phyloP scores from a whole-genome alignment of 2,888 invertebrate genomes.

The Halictus ligatus region DNA sequence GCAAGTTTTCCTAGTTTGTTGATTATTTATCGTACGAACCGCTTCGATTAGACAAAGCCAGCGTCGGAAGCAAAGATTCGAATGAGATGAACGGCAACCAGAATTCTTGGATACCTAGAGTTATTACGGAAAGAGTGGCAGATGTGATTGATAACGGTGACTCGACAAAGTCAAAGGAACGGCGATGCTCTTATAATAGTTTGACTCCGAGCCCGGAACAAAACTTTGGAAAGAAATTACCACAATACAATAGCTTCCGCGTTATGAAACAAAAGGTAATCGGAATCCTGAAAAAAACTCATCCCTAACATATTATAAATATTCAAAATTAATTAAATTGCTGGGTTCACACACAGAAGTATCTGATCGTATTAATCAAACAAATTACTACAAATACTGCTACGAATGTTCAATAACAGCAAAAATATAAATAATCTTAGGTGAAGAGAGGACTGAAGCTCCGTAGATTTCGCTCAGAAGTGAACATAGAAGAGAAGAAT shows the following conservation, averaged over 20 bases:
- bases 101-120: constrained; percentile 71
- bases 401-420: neutral
- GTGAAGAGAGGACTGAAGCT: constrained; percentile 83
- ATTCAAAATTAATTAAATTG: neutral
- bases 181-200: constrained; percentile 76
- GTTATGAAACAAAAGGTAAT: constrained; percentile 83
- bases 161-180: constrained; percentile 65
- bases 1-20: neutral
- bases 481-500: constrained; percentile 83
- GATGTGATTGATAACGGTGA: constrained; percentile 67
- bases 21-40: constrained; percentile 17
- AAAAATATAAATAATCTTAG: constrained; percentile 63
- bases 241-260: constrained; percentile 82
- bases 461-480: constrained; percentile 83
- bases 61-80: constrained; percentile 75
- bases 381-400: neutral
- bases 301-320: neutral
- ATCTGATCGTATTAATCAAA: neutral
- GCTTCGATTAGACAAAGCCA: constrained; percentile 68
- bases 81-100: constrained; percentile 72
- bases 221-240: constrained; percentile 77
- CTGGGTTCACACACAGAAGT: neutral
- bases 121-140: constrained; percentile 64
- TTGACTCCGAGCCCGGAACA: constrained; percentile 79
- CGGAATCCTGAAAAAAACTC: neutral